Percentiles rank a stretch among this genome's conserved stretches.
phyloP scores from a whole-genome alignment of 2,113 vertebrate genomes.

The Apistogramma diplotaenia region DNA sequence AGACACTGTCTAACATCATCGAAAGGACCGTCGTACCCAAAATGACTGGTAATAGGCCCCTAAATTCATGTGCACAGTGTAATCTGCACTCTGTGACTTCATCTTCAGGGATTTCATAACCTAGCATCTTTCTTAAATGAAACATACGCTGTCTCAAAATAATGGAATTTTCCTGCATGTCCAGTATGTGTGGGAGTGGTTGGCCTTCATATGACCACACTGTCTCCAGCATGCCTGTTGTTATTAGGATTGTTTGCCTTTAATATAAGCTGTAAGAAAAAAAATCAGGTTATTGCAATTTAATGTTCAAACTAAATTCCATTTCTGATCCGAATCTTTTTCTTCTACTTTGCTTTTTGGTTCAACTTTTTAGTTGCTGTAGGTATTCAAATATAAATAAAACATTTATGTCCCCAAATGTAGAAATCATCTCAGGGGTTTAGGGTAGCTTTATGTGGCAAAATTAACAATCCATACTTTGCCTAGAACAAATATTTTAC shows the following conservation, averaged over 20 bases:
- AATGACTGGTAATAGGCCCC: slow-evolving; percentile 78
- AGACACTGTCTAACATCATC: slow-evolving; percentile 79
- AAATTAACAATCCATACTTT: background rate
- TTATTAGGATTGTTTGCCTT: too few species aligned
- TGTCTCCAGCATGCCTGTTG: too few species aligned
- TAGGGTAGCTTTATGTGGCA: background rate
- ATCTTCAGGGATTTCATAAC: too few species aligned
- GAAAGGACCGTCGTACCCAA: slow-evolving; percentile 87
- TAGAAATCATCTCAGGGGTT: background rate
- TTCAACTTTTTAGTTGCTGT: background rate
- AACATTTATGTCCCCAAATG: background rate
- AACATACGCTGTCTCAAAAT: too few species aligned
- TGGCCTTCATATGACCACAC: too few species aligned
- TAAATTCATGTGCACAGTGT: background rate
- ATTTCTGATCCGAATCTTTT: background rate
- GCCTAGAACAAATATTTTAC: background rate
- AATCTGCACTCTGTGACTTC: background rate
- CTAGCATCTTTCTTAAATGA: too few species aligned
- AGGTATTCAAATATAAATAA: background rate
- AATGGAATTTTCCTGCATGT: too few species aligned
- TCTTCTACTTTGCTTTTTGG: background rate
- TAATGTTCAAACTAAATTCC: background rate
- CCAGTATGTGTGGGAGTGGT: too few species aligned
- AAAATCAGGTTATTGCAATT: background rate
- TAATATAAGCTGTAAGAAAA: too few species aligned